Evolutionary conservation across 2,797 vertebrate genomes (phyloP), one percentile per base, ranked within the genome.

Genomic region (Leptoclinus maculatus): DNA sequence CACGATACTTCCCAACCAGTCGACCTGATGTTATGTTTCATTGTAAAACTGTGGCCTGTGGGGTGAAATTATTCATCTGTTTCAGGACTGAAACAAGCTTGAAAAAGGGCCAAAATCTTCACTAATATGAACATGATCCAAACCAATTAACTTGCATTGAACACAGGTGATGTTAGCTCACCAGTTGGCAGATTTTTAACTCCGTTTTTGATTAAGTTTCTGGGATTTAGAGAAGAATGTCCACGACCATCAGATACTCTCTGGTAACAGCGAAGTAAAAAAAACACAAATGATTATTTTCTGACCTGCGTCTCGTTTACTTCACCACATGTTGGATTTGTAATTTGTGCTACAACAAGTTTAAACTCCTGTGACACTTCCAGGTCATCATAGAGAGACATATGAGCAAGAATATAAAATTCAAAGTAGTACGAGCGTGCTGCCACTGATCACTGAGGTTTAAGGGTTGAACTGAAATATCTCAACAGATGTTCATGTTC

Each of bases 241-340:
- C 79, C 57, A 64, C 70, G 25, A 47, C 59, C 12, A 27, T 66
- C 78, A 84, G 71, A 68, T 23, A 16, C 36, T 16, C 39, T 76
- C 54, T 51, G 39, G 56, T 73, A 74, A 74, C n/a, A 10, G 64
- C 43, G 36, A 74, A 78, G 41, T 66, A 56, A 65, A 67, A 66
- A 66, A 63, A 66, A 58, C 80, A 62, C 39, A 71, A 80, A 78
- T 9, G 54, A 71, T 85, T 63, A 58, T 65, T 78, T 67, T 86
- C 58, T 80, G 76, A 83, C 77, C 74, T 13, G 59, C 1, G 76
- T 60, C 80, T 60, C 70, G 68, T 79, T 88, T 88, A 80, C 74
- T 45, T 80, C 29, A 65, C 80, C 8, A 53, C 65, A 65, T 56
- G 74, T 71, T 77, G 58, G 54, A 56, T 78, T 71, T 56, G 32